phyloP scores from a whole-genome alignment of 2,113 vertebrate genomes.

The Amia ocellicauda region DNA sequence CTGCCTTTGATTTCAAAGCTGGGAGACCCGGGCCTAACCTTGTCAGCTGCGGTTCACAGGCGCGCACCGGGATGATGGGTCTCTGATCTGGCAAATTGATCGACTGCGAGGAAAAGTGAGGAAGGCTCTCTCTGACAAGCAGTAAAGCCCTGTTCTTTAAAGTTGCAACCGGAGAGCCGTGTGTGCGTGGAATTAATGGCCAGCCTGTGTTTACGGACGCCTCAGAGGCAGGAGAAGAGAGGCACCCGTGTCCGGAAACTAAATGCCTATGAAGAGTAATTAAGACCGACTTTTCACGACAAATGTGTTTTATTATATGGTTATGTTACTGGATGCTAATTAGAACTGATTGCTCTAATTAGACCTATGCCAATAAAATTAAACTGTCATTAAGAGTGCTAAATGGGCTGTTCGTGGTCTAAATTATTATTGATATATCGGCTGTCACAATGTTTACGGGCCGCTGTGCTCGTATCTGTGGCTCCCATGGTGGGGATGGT shows the following conservation, averaged over 20 bases:
- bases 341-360: constrained; percentile 36
- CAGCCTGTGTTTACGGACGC: neutral
- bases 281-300: constrained; percentile 5
- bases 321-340: constrained; percentile 32
- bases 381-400: constrained; percentile 26
- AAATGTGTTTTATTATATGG: constrained; percentile 7
- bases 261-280: neutral
- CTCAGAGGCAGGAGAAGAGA: neutral
- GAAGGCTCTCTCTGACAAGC: constrained; percentile 19
- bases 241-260: neutral
- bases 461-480: neutral
- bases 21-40: constrained; percentile 14
- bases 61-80: constrained; percentile 8
- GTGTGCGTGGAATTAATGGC: constrained; percentile 7
- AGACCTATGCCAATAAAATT: constrained; percentile 37
- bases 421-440: constrained; percentile 41
- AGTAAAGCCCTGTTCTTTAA: constrained; percentile 26
- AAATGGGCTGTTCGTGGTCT: constrained; percentile 36
- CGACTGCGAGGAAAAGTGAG: constrained; percentile 17
- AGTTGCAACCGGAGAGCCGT: constrained; percentile 5
- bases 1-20: constrained; percentile 6
- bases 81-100: constrained; percentile 30
- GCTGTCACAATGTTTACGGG: constrained; percentile 9
- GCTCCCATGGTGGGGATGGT: neutral
- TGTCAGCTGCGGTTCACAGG: constrained; percentile 11